Evolutionary conservation across 2,888 invertebrate genomes (phyloP).

Genomic region (Quadroppia sp.): DNA sequence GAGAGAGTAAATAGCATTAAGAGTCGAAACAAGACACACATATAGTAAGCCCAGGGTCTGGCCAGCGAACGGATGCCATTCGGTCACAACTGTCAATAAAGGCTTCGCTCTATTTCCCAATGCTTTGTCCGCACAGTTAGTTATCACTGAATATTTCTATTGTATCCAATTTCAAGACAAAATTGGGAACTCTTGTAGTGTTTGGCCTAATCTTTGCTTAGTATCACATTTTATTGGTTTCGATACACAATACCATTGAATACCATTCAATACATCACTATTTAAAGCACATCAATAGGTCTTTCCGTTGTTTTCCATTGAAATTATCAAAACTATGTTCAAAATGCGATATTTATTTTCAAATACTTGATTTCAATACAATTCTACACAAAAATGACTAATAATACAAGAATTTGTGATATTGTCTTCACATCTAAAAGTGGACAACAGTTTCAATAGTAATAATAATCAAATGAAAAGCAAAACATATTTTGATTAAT

Average conservation of each 20-base stretch:
- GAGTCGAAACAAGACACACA: conserved; percentile 30
- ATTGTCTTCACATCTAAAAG: no score
- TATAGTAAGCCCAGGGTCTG: conserved; percentile 10
- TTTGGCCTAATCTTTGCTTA: conserved; percentile 18
- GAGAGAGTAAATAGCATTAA: conserved; percentile 31
- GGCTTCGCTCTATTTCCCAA: not conserved
- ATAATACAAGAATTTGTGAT: no score
- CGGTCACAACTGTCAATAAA: conserved; percentile 16
- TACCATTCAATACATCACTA: not conserved
- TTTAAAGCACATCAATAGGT: conserved; percentile 6
- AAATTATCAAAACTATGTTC: no score
- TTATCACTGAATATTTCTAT: not conserved
- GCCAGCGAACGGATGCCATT: conserved; percentile 1
- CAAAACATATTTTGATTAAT: not conserved
- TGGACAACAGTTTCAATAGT: no score
- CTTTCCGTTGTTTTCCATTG: not conserved
- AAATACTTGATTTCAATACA: not conserved
- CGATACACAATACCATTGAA: not conserved
- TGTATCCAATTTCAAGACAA: conserved; percentile 27
- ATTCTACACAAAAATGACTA: no score
- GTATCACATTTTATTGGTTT: conserved; percentile 24
- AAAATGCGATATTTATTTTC: not conserved
- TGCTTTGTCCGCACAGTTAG: not conserved
- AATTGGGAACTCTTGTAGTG: conserved; percentile 20
- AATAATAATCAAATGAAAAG: no score